Evolutionary conservation across 2,888 invertebrate species (phyloP), one percentile per base, ranked within the genome.

Genomic region (Diaperis boleti): DNA sequence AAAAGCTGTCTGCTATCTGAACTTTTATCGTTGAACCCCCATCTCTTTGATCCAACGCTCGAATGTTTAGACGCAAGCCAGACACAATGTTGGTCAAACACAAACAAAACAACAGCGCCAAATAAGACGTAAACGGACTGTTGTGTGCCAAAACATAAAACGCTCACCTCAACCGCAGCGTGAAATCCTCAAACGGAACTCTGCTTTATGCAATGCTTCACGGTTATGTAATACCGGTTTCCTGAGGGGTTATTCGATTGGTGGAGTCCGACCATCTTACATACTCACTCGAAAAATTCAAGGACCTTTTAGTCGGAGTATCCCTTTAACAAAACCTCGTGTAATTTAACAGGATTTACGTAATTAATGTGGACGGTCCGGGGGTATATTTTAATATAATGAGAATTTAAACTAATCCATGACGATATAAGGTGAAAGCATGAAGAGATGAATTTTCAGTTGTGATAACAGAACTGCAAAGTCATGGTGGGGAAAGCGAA

Each of bases 51-150:
- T 18, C 52, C 5, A 37, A 22, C 14, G 13, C 35, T 13, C 26
- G 22, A 15, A 37, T 52, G 47, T 35, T 52, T 52, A 44, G 42
- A 31, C 10, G 50, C 39, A 59, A 14, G 2, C 33, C 15, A 17
- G 47, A 17, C 31, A 47, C 42, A 39, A 22, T 59, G 59, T 59
- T 59, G 59, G 59, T 39, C 59, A 59, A 59, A 59, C 49, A 59
- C 49, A 59, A 47, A 59, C 59, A 59, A 8, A 26, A 33, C 31
- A 26, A 47, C 49, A 22, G 18, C 14, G 49, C 26, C 49, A 59
- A 59, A 59, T 59, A 49, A 59, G 59, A 59, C 59, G 49, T 59
- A 59, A 45, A 49, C 45, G 42, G 22, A 22, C 29, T 59, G 49
- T 37, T 37, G 44, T 37, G 15, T 5, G n/a, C 14, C 37, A 37